Conservation (phyloP, 2,113 vertebrate genomes). For the Aspidoscelis tigris region DNA sequence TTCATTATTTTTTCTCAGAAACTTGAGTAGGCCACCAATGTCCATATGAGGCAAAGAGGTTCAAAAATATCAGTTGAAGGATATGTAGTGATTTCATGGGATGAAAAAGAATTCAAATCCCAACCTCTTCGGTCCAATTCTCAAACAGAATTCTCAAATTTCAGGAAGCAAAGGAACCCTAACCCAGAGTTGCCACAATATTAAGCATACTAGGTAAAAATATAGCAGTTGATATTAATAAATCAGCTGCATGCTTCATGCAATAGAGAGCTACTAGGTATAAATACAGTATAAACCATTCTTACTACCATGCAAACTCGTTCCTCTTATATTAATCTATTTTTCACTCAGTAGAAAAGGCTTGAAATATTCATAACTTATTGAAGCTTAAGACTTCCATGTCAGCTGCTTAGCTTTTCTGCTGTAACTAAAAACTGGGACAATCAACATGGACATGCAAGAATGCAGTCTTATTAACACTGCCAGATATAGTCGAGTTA, state of each 20-base stretch:
- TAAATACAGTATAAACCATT: not conserved
- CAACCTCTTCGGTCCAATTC: no score
- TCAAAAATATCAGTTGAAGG: not conserved
- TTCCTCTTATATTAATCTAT: not conserved
- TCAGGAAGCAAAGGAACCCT: not conserved
- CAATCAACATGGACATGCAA: not conserved
- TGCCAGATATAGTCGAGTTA: constrained; percentile 21
- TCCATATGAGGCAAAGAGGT: not conserved
- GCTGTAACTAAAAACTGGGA: constrained; percentile 21
- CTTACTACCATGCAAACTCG: not conserved
- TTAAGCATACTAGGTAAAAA: not conserved
- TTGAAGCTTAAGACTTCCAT: constrained; percentile 4
- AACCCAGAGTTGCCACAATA: not conserved
- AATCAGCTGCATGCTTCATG: not conserved
- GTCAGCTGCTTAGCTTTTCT: constrained; percentile 1
- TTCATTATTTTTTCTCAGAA: no score
- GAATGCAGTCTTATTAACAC: not conserved
- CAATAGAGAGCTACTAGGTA: not conserved
- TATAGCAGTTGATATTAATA: not conserved
- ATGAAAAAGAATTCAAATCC: no score
- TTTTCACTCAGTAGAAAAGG: constrained; percentile 17
- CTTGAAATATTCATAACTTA: constrained; percentile 6
- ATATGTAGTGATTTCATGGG: no score
- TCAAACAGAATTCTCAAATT: not conserved
- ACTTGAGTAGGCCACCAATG: not conserved